These are phyloP conservation scores for Lysandra coridon DNA, from an alignment of 2,888 invertebrate species.

Conservation along the genomic window DNA sequence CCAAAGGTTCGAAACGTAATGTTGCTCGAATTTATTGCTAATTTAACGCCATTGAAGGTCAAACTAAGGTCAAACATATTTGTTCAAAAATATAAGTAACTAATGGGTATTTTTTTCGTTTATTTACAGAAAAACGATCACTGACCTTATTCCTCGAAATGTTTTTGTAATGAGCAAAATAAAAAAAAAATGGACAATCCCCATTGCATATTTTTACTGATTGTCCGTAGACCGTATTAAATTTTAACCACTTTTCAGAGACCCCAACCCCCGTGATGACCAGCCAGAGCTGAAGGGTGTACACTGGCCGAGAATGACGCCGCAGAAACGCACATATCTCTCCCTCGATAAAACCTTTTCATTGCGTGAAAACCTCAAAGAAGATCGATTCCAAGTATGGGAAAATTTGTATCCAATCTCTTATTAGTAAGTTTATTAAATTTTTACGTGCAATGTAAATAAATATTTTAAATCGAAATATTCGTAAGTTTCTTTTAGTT, in stretches of 20 bases:
- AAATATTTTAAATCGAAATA: background rate
- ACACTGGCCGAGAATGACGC: constrained; percentile 55
- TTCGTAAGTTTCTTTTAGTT: background rate
- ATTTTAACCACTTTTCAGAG: constrained; percentile 43
- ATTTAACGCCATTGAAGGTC: too few relatives aligned
- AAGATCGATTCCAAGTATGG: constrained; percentile 55
- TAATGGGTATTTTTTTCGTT: too few relatives aligned
- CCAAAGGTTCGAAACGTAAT: too few relatives aligned
- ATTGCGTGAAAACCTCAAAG: constrained; percentile 49
- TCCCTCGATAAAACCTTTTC: constrained; percentile 47
- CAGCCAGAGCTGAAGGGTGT: constrained; percentile 45
- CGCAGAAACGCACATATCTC: constrained; percentile 50
- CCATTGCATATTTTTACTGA: too few relatives aligned
- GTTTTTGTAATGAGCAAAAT: too few relatives aligned
- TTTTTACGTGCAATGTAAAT: background rate
- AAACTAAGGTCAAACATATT: too few relatives aligned
- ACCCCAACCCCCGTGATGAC: constrained; percentile 49
- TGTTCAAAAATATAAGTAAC: too few relatives aligned
- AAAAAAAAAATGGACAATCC: too few relatives aligned
- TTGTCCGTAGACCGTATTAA: background rate
- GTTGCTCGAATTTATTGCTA: too few relatives aligned
- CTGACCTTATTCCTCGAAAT: too few relatives aligned
- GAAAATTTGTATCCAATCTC: constrained; percentile 57
- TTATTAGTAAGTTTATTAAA: background rate
- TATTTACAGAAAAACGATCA: too few relatives aligned